A percentile compares a stretch with the other conserved stretches of the same genome.
Conservation (phyloP, 2,797 vertebrate genomes). For the Emys orbicularis region DNA sequence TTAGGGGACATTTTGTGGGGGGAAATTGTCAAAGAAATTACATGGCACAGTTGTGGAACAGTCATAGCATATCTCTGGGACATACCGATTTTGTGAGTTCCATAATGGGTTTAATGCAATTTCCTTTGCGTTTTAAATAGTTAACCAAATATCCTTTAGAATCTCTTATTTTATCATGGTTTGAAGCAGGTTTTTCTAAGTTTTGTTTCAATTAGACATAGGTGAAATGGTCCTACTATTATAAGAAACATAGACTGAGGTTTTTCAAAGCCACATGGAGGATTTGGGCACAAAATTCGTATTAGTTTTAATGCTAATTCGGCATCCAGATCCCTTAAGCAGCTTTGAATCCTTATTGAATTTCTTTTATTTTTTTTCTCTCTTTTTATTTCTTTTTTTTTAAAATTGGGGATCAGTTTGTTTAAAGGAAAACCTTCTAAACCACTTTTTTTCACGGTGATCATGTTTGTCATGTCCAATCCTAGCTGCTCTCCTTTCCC, state of each 20-base stretch:
- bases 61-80: background rate
- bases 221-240: background rate
- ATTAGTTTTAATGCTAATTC: background rate
- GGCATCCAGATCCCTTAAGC: background rate
- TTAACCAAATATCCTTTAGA: background rate
- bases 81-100: background rate
- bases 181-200: background rate
- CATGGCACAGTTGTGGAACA: background rate
- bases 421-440: background rate
- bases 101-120: background rate
- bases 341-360: background rate
- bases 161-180: background rate
- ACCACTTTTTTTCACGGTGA: background rate
- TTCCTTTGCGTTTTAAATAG: background rate
- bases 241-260: background rate
- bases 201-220: background rate
- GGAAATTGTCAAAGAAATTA: background rate
- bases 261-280: background rate
- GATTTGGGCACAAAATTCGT: background rate
- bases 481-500: background rate
- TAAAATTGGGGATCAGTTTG: background rate
- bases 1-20: background rate
- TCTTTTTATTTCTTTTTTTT: background rate
- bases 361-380: rapidly evolving
- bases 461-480: background rate